A percentile compares a stretch with the other conserved stretches of the same genome.
Conservation (phyloP, 2,113 vertebrate genomes). For the Bujurquina vittata region DNA sequence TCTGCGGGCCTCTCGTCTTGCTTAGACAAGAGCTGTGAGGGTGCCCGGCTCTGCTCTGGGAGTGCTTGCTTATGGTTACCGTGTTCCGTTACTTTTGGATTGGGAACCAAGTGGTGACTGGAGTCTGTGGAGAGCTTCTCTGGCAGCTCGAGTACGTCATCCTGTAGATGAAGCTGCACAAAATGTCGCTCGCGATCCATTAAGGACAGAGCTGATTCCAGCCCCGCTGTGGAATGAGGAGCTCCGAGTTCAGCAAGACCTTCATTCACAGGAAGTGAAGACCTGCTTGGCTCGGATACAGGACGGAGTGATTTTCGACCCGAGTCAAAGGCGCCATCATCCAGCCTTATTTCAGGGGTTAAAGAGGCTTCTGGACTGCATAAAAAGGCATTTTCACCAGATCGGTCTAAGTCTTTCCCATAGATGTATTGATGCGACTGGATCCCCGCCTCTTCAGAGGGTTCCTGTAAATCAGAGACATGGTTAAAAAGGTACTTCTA, state of each 20-base stretch:
- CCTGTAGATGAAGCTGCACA: background rate
- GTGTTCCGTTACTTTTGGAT: slow-evolving; percentile 19
- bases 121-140: background rate
- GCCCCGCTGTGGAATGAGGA: background rate
- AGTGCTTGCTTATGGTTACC: slow-evolving; percentile 13
- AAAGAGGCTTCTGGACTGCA: slow-evolving; percentile 22
- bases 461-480: background rate
- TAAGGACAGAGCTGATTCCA: background rate
- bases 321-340: slow-evolving; percentile 65
- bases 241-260: background rate
- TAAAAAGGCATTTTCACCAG: background rate
- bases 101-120: background rate
- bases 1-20: background rate
- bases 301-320: slow-evolving; percentile 21
- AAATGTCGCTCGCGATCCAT: background rate
- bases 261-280: background rate
- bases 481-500: background rate
- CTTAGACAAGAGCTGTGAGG: background rate
- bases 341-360: slow-evolving; percentile 6
- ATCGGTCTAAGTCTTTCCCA: background rate
- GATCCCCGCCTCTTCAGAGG: background rate
- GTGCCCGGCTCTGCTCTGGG: background rate
- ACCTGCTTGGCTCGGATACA: slow-evolving; percentile 31
- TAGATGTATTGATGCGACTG: background rate
- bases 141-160: background rate